Base-by-base conservation (phyloP, 2,797 vertebrate genomes). In the Helicolenus hilgendorfi region DNA sequence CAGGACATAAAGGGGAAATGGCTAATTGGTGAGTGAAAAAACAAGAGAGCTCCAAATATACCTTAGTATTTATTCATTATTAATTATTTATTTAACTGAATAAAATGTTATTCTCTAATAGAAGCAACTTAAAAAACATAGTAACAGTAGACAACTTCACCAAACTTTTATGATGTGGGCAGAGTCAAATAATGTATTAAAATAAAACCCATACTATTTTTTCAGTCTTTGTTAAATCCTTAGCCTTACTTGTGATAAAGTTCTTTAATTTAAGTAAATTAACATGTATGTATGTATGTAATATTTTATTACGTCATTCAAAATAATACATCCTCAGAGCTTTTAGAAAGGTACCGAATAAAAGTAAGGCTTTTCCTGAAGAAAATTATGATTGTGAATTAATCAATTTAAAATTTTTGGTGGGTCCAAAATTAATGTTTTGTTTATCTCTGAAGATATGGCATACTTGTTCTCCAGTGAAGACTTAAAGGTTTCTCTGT, bases 1-100 rank as follows among this genome's bases (percentile, higher is more conserved):
- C 96, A 24, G 96, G 94, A 77, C 86, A 96, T 1, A 93, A 98
- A 76, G 98, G 97, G 36, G 85, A 91, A 0, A 89, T 98, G 18
- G 90, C 92, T 58, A 89, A 96, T 3, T 98, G 98, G 98, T 99
- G 92, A 81, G 98, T 96, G 41, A 27, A 31, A 64, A 71, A 33
- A 29, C 14, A 35, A 2, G 2, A 2, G 2, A 3, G 27, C 24
- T 26, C 4, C 14, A 56, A n/a, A 63, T 38, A 53, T 35, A 2
- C 22, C 26, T 49, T 14, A 36, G 35, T 33, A 1, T 33, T 60
- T 45, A 4, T n/a, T 71, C 1, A 53, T 0, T 41, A 41, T 41
- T 41, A 41, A 41, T 41, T 26, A 11, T 33, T 60, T 33, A 5
- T 35, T 71, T 0, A 53, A 9, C 15, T 11, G 14, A 7, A 45